phyloP scores from a whole-genome alignment of 2,888 invertebrate species.

The Dinocampus coccinellae region DNA sequence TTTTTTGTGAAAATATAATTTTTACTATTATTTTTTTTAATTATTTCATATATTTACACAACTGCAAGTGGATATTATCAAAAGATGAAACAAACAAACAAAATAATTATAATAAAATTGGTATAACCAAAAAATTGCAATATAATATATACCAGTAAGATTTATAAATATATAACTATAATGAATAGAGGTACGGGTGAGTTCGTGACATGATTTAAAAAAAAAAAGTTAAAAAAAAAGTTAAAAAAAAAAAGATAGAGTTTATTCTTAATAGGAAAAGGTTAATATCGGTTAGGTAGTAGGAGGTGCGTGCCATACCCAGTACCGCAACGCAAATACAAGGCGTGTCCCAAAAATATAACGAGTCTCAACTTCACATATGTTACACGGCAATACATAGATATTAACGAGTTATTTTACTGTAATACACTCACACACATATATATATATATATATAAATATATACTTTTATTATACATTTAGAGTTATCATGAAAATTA shows the following conservation, averaged over 20 bases:
- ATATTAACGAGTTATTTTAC: conserved; percentile 3
- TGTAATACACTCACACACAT: background rate
- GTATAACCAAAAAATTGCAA: too few relatives aligned
- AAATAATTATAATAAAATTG: background rate
- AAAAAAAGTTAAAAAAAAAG: too few relatives aligned
- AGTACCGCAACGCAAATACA: conserved; percentile 61
- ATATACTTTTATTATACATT: background rate
- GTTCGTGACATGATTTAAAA: background rate
- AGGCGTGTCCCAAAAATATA: conserved; percentile 60
- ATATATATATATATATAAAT: background rate
- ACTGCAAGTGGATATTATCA: background rate
- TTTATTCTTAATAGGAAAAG: conserved; percentile 47
- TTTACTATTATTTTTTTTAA: background rate
- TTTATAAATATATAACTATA: too few relatives aligned
- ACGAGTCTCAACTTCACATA: conserved; percentile 47
- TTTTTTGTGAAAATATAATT: background rate
- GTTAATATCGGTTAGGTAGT: conserved; percentile 58
- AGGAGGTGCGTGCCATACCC: conserved; percentile 66
- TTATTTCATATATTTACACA: background rate
- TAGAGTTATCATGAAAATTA: background rate
- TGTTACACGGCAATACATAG: background rate
- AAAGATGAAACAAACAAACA: background rate
- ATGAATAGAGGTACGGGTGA: background rate
- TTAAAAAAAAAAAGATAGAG: conserved; percentile 37
- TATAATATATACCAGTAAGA: too few relatives aligned